These are phyloP conservation scores for Nipponacmea schrenckii DNA, from an alignment of 2,888 invertebrate genomes.

Conservation along the genomic window DNA sequence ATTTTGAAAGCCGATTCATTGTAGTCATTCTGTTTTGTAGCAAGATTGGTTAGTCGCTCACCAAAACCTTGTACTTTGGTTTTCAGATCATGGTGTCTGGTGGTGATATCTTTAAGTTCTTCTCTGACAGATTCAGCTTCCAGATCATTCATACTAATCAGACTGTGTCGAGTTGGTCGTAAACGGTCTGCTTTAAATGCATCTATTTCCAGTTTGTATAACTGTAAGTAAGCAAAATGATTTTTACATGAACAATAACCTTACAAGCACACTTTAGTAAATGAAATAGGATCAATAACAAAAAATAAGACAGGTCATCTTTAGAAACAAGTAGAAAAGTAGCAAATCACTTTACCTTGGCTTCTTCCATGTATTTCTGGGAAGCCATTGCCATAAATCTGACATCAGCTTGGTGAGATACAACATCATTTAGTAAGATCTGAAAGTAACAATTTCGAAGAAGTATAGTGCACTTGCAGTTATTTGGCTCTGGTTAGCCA, in stretches of 20 bases:
- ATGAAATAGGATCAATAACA: background rate
- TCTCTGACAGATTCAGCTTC: conserved; percentile 67
- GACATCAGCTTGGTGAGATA: conserved; percentile 94
- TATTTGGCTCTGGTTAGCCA: too few relatives aligned
- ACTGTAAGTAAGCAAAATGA: conserved; percentile 38
- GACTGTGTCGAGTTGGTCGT: conserved; percentile 50
- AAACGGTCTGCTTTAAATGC: conserved; percentile 71
- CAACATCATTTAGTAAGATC: conserved; percentile 72
- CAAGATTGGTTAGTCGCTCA: conserved; percentile 89
- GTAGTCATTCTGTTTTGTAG: conserved; percentile 93
- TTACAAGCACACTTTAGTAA: background rate
- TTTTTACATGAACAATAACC: background rate
- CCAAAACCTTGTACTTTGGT: conserved; percentile 84
- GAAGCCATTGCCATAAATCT: conserved; percentile 96
- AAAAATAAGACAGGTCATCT: too few relatives aligned
- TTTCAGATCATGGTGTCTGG: conserved; percentile 77
- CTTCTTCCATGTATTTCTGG: conserved; percentile 95
- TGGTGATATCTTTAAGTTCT: conserved; percentile 72
- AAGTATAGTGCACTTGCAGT: too few relatives aligned
- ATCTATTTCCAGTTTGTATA: conserved; percentile 58
- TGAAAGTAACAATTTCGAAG: conserved; percentile 28
- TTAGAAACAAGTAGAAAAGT: too few relatives aligned
- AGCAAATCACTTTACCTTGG: conserved; percentile 74
- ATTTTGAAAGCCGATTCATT: conserved; percentile 94
- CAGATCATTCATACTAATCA: conserved; percentile 68